Evolutionary conservation across 1,140 invertebrate genomes (phyloP).

Genomic region (Polypedilum vanderplanki): DNA sequence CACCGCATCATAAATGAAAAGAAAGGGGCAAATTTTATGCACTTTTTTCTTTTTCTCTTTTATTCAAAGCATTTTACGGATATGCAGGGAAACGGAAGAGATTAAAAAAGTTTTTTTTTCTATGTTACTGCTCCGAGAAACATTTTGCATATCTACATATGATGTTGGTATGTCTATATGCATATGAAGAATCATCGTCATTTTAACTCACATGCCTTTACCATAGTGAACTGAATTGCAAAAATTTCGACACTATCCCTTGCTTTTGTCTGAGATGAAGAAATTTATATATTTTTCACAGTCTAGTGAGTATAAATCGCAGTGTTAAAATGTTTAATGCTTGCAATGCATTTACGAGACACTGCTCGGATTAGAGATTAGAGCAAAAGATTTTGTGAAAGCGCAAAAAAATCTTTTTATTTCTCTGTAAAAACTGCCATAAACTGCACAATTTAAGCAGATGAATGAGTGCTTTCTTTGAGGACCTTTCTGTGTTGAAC

Average conservation of each 20-base stretch:
- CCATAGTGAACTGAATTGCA: no score
- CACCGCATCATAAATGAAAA: slow-evolving; percentile 10
- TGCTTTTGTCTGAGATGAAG: no score
- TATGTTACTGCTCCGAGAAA: neutral
- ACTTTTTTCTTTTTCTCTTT: neutral
- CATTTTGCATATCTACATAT: neutral
- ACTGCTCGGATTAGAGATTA: neutral
- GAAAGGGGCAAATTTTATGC: neutral
- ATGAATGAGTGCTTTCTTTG: neutral
- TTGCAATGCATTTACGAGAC: neutral
- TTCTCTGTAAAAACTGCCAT: neutral
- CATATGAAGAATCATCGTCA: neutral
- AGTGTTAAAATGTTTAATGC: neutral
- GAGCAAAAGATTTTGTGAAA: neutral
- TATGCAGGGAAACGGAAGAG: slow-evolving; percentile 22
- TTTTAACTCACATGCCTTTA: no score
- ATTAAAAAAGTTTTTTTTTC: slow-evolving; percentile 9
- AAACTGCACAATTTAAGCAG: neutral
- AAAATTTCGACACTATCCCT: no score
- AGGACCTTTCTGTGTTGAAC: neutral
- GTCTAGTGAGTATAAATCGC: neutral
- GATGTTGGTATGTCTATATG: neutral
- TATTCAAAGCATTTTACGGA: slow-evolving; percentile 10
- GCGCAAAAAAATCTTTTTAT: neutral
- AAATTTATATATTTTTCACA: neutral